phyloP scores from a whole-genome alignment of 2,797 vertebrate species.

The Paedocypris micromegethes region DNA sequence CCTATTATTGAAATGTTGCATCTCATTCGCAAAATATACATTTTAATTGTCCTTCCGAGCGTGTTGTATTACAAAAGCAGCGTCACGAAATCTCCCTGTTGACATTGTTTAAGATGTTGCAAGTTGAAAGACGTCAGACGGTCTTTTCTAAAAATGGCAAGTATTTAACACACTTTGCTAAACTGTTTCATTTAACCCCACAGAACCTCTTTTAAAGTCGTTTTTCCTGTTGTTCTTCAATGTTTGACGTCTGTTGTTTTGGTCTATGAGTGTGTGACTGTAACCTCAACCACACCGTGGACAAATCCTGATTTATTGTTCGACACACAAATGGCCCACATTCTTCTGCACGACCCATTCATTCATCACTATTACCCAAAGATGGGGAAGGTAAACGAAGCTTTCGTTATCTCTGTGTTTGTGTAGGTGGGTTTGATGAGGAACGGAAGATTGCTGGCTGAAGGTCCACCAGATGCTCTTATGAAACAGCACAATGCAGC shows the following conservation, averaged over 20 bases:
- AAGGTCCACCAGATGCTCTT: conserved; percentile 65
- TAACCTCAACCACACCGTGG: neutral
- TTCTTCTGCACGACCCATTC: neutral
- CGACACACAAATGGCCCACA: neutral
- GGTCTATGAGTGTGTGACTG: neutral
- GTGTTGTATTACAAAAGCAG: too few species aligned
- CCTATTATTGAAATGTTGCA: neutral
- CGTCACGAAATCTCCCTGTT: too few species aligned
- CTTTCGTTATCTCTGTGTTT: neutral
- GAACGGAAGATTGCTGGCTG: conserved; percentile 67
- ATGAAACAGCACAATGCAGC: conserved; percentile 69
- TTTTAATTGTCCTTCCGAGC: neutral
- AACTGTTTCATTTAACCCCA: neutral
- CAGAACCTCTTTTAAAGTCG: conserved; percentile 4
- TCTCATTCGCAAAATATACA: neutral
- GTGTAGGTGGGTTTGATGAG: conserved; percentile 75
- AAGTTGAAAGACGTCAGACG: neutral
- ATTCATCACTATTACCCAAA: neutral
- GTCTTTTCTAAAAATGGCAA: neutral
- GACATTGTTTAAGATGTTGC: too few species aligned
- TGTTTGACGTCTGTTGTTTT: conserved; percentile 2
- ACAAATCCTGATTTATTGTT: conserved; percentile 1
- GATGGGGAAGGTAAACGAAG: too few species aligned
- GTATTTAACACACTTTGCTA: neutral
- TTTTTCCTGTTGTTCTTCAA: conserved; percentile 18